Evolutionary conservation across 2,797 vertebrate species (phyloP).

Genomic region (Masticophis lateralis): DNA sequence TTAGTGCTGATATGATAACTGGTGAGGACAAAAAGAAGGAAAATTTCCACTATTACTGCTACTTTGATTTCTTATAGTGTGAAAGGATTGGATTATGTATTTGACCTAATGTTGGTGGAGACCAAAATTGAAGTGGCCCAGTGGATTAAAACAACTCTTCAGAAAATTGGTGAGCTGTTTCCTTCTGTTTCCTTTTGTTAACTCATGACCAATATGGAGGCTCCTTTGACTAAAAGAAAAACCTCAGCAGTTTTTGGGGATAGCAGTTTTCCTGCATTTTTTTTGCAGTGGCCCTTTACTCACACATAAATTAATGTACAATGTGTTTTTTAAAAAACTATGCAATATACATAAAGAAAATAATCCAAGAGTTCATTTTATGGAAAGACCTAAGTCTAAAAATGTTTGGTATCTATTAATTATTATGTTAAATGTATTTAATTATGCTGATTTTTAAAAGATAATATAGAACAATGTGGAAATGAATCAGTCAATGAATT

Average conservation of each 20-base stretch:
- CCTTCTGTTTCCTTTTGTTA: not conserved
- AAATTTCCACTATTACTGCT: not conserved
- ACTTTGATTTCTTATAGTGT: conserved; percentile 26
- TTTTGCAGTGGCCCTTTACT: not conserved
- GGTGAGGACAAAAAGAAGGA: not conserved
- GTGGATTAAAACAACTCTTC: conserved; percentile 43
- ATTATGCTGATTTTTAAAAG: not conserved
- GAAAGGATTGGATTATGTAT: conserved; percentile 30
- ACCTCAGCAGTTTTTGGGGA: not conserved
- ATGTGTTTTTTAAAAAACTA: not conserved
- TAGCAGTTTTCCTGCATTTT: not conserved
- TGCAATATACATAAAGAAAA: not conserved
- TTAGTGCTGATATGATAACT: not conserved
- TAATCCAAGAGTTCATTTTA: not conserved
- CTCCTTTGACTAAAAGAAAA: not conserved
- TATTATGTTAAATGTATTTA: not conserved
- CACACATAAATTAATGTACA: not conserved
- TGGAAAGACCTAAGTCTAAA: not conserved
- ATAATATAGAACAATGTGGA: not conserved
- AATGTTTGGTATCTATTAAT: not conserved
- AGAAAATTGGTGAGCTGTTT: conserved; percentile 4
- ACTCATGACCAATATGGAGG: not conserved
- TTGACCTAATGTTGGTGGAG: conserved; percentile 27
- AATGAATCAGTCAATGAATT: not conserved
- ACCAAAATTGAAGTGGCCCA: conserved; percentile 25